Evolutionary conservation across 2,888 invertebrate genomes (phyloP).

Genomic region (Arrhopalites spinosus): DNA sequence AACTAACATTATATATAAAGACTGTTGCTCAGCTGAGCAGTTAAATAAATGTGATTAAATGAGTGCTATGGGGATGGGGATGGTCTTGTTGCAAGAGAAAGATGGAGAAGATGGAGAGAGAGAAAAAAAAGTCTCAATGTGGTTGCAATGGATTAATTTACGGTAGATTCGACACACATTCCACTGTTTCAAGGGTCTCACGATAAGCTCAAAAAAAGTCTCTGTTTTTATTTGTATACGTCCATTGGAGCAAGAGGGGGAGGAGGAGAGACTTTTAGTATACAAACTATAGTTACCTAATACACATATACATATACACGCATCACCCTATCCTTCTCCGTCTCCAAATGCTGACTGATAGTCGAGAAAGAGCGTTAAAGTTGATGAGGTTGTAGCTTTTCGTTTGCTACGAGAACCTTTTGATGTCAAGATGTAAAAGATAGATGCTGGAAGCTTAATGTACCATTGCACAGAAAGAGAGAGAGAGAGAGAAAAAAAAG

Average conservation of each 20-base stretch:
- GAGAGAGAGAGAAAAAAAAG: neutral
- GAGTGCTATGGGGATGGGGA: constrained; percentile 11
- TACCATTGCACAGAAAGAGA: constrained; percentile 21
- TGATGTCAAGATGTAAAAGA: constrained; percentile 34
- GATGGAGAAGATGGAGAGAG: neutral
- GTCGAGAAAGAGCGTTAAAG: constrained; percentile 29
- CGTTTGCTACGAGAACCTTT: constrained; percentile 19
- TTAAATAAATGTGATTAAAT: constrained; percentile 35
- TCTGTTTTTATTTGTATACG: constrained; percentile 17
- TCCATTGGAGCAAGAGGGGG: neutral
- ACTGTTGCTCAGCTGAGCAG: constrained; percentile 12
- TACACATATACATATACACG: too few species aligned
- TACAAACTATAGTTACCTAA: neutral
- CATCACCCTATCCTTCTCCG: too few species aligned
- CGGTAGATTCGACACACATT: constrained; percentile 38
- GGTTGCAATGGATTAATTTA: constrained; percentile 35
- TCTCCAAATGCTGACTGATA: constrained; percentile 13
- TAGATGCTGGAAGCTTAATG: constrained; percentile 32
- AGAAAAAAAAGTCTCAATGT: constrained; percentile 17
- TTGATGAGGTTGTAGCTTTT: constrained; percentile 35
- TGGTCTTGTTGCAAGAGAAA: neutral
- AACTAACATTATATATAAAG: too few species aligned
- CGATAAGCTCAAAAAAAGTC: constrained; percentile 7
- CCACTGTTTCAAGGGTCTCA: constrained; percentile 16
- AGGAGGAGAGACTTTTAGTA: neutral